These are phyloP conservation scores for Eudorcas thomsonii DNA, from an alignment of 2,113 vertebrate species.

Conservation along the genomic window DNA sequence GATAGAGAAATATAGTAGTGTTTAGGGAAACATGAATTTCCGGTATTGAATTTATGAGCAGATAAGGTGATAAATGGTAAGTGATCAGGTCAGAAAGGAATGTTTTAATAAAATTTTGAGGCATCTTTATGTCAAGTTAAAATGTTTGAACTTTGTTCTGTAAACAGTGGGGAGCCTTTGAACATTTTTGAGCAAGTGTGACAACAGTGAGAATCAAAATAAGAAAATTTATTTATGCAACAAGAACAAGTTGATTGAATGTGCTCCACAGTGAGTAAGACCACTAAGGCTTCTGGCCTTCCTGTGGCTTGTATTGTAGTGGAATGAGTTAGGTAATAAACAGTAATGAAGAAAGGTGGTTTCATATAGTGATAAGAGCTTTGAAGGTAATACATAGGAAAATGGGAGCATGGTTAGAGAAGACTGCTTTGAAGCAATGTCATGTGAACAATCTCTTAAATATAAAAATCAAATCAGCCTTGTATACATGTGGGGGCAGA, in stretches of 20 bases:
- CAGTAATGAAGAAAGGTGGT: neutral
- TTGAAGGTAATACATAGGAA: conserved; percentile 2
- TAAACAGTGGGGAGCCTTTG: neutral
- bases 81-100: neutral
- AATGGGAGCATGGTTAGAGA: neutral
- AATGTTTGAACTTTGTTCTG: neutral
- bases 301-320: neutral
- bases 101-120: neutral
- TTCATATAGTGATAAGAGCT: neutral
- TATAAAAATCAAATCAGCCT: neutral
- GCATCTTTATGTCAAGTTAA: conserved; percentile 7
- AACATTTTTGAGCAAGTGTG: neutral
- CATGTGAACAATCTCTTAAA: neutral
- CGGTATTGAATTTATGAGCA: neutral
- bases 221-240: neutral
- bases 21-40: neutral
- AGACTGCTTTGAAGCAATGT: neutral
- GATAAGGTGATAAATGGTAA: neutral
- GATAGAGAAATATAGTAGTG: neutral
- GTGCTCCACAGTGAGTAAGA: neutral
- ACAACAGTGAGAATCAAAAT: neutral
- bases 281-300: neutral
- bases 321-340: neutral
- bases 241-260: neutral
- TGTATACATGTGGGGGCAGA: neutral